Base-by-base conservation (phyloP, 1,140 invertebrate genomes). In the Drosophila equinoxialis region DNA sequence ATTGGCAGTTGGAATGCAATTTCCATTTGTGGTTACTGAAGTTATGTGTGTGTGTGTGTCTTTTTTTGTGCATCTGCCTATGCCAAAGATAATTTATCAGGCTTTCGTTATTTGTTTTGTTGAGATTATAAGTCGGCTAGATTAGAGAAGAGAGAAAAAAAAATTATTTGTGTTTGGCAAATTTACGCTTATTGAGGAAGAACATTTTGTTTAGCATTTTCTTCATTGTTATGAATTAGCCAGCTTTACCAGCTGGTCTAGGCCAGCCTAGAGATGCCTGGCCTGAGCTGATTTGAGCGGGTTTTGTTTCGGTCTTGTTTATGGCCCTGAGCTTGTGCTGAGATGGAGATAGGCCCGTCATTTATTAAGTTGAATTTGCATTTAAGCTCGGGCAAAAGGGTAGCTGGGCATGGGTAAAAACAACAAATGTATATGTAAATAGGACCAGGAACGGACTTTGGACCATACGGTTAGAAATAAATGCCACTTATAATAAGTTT, bases 151-250 rank as follows among this genome's bases (percentile, higher is more conserved):
- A 30, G 30, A 30, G 30, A 6, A 30, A 17, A 39, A 74, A 74
- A 74, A 68, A 83, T 83, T 80, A 89, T 83, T 83, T 89, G 84
- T 69, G 72, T 80, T 89, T 87, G 79, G 83, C 83, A 87, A 87
- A 87, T 87, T 89, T 87, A 77, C 83, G 84, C 83, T 89, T 89
- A 83, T 87, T 87, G 83, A 57, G 57, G n/a, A 35, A 51, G 6
- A 8, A 26, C 48, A 45, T 30, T 11, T 14, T 39, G 39, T 61
- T 17, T 35, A 63, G 62, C 73, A 74, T 64, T 83, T 67, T 42
- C 59, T 45, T 42, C 72, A 74, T 54, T 68, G 65, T 71, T 75
- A 78, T 78, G 76, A 78, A 78, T 75, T 72, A 71, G 68, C 68
- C 68, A 59, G 65, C 59, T 66, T 11, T 79, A 8, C 10, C 39